Conservation (phyloP, 2,113 vertebrate genomes). For the Nothobranchius furzeri region DNA sequence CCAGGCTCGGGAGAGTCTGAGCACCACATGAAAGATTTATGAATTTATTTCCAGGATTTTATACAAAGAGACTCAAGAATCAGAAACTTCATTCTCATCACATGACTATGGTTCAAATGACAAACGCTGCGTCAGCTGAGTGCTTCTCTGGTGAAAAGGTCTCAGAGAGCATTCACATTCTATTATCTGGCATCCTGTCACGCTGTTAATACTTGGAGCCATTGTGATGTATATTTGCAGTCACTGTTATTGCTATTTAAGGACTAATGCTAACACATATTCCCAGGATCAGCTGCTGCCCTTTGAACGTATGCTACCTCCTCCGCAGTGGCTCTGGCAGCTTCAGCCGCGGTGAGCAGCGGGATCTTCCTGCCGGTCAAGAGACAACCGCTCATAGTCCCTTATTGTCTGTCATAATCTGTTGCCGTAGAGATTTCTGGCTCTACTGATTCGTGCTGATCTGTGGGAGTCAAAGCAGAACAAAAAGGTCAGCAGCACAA, state of each 20-base stretch:
- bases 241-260: conserved; percentile 15
- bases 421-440: conserved; percentile 88
- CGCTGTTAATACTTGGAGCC: background rate
- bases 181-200: no score
- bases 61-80: no score
- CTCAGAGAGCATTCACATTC: no score
- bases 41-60: no score
- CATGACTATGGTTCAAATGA: no score
- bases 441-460: conserved; percentile 86
- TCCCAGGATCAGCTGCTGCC: background rate
- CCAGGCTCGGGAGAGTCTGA: no score
- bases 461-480: conserved; percentile 70
- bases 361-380: background rate
- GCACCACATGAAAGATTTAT: no score
- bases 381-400: conserved; percentile 79
- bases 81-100: no score
- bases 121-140: no score
- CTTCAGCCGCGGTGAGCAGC: background rate
- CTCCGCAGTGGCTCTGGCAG: conserved; percentile 12
- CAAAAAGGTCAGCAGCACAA: conserved; percentile 18
- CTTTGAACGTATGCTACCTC: conserved; percentile 34
- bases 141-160: no score
- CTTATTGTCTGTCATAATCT: conserved; percentile 88
- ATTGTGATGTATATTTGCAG: conserved; percentile 6
- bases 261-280: background rate